Evolutionary conservation across 1,140 invertebrate genomes (phyloP), one percentile per base, ranked within the genome.

Genomic region (Papilio glaucus): DNA sequence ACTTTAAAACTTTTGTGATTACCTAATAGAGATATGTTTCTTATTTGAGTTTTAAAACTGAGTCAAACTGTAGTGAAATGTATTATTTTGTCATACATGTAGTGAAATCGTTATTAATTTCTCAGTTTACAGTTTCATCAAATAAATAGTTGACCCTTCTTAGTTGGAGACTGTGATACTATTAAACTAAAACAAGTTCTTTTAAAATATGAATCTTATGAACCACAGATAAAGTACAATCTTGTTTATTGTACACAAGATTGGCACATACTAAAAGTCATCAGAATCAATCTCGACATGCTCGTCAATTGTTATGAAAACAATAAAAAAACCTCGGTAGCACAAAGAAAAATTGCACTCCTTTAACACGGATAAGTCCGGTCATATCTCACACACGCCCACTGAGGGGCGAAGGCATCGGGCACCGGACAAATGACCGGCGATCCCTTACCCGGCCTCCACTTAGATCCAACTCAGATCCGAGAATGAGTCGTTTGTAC

Each of bases 381-480:
- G 42, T 18, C 67, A 69, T 69, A 69, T 69, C 41, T 69, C 67
- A 69, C 41, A 68, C 65, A 68, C 67, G 67, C 67, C 67, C 67
- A 69, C 67, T n/a, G 29, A 49, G 67, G 41, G 41, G 42, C 38
- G 41, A 21, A 37, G 62, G 62, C 29, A 33, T 24, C 41, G 41
- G 8, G 24, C 41, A 29, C 26, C 24, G 67, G 67, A 69, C 67
- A 69, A 69, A 69, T 69, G 65, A 45, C 39, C 29, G 41, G n/a
- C 67, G 15, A 69, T 69, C 45, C 67, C 37, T 69, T 69, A 65
- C 62, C 15, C 13, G 29, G 42, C 26, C 12, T 41, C 67, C 42
- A 69, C 62, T 65, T 65, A 69, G 67, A 69, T 69, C 18, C 67
- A 33, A 49, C 62, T 65, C 15, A 65, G 41, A 49, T 33, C 21